phyloP scores from a whole-genome alignment of 2,113 vertebrate species.

The Poicephalus gulielmi region DNA sequence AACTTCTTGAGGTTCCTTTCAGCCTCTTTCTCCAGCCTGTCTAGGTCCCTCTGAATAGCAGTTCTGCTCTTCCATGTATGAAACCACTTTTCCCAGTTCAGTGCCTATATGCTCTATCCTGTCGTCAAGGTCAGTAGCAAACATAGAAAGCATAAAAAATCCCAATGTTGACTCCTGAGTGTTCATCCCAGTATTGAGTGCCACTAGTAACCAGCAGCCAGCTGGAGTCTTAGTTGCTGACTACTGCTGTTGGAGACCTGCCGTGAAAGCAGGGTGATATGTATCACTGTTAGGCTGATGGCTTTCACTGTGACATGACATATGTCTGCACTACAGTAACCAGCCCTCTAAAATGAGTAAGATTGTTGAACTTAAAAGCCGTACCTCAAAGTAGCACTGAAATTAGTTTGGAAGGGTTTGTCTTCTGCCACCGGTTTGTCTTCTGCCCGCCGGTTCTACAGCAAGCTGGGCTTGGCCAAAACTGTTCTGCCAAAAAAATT shows the following conservation, averaged over 20 bases:
- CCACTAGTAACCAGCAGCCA: background rate
- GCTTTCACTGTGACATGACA: background rate
- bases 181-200: background rate
- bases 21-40: background rate
- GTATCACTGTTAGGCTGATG: background rate
- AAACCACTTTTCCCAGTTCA: background rate
- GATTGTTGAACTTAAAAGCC: background rate
- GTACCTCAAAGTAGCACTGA: background rate
- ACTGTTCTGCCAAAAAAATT: background rate
- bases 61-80: background rate
- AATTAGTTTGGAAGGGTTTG: background rate
- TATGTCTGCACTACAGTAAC: rapidly evolving
- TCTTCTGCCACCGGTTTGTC: background rate
- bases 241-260: background rate
- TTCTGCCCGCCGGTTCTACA: background rate
- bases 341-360: background rate
- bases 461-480: background rate
- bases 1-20: background rate
- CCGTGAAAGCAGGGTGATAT: background rate
- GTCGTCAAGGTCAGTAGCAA: background rate
- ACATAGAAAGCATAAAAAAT: background rate
- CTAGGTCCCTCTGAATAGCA: background rate
- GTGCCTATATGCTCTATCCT: background rate
- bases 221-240: background rate
- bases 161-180: background rate